These are phyloP conservation scores for Typhlichthys subterraneus DNA, from an alignment of 2,797 vertebrate genomes.

Conservation along the genomic window DNA sequence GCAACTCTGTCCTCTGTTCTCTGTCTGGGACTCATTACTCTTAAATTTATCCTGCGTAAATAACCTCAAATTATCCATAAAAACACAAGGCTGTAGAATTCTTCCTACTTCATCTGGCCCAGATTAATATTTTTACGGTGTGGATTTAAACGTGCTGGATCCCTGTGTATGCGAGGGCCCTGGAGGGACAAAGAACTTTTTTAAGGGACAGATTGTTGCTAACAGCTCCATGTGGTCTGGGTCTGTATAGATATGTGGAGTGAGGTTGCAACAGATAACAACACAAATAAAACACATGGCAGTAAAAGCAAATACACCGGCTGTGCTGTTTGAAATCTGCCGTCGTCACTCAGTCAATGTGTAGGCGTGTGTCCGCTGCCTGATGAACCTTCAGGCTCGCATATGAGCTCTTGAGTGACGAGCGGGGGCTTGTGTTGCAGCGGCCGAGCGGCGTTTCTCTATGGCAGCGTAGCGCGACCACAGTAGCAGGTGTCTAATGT, in stretches of 20 bases:
- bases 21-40: conserved; percentile 68
- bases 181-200: conserved; percentile 50
- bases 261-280: conserved; percentile 75
- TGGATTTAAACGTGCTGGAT: conserved; percentile 77
- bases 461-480: conserved; percentile 58
- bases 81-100: conserved; percentile 72
- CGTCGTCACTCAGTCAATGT: conserved; percentile 66
- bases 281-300: conserved; percentile 69
- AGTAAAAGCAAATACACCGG: conserved; percentile 64
- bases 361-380: conserved; percentile 54
- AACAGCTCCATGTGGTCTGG: conserved; percentile 72
- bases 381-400: conserved; percentile 51
- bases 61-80: conserved; percentile 82
- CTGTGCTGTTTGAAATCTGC: conserved; percentile 64
- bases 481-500: conserved; percentile 83
- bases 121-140: conserved; percentile 81
- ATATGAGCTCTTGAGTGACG: conserved; percentile 69
- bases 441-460: conserved; percentile 52
- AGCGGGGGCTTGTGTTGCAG: conserved; percentile 64
- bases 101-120: conserved; percentile 78
- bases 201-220: conserved; percentile 64
- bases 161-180: conserved; percentile 62
- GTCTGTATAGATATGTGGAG: conserved; percentile 66
- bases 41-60: conserved; percentile 78
- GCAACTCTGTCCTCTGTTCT: conserved; percentile 45